Percentiles rank a stretch among this genome's conserved stretches.
phyloP scores from a whole-genome alignment of 2,113 vertebrate species.

The Leptocoma aspasia region DNA sequence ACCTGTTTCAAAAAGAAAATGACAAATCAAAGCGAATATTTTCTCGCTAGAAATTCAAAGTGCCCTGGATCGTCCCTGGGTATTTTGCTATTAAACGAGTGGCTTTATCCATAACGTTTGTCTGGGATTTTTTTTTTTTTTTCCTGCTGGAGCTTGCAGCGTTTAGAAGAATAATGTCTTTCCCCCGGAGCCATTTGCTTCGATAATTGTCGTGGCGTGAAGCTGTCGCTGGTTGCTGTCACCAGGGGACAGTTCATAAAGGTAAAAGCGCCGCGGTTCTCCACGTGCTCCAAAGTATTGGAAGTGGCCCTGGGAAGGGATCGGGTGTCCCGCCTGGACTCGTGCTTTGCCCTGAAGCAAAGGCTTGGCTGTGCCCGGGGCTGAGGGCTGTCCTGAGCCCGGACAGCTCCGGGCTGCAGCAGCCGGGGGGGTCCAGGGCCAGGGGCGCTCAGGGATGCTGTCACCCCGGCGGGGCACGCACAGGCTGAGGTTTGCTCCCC shows the following conservation, averaged over 20 bases:
- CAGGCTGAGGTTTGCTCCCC: not conserved
- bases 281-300: not conserved
- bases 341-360: not conserved
- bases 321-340: accelerated
- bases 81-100: not conserved
- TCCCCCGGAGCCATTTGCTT: not conserved
- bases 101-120: not conserved
- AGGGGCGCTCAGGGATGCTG: not conserved
- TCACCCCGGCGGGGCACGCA: accelerated
- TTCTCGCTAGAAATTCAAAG: not conserved
- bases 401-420: not conserved
- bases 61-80: not conserved
- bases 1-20: not conserved
- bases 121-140: not conserved
- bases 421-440: accelerated
- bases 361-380: accelerated
- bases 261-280: not conserved
- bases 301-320: not conserved
- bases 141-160: not conserved
- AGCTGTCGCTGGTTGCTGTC: not conserved
- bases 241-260: not conserved
- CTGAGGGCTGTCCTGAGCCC: not conserved
- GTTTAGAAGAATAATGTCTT: not conserved
- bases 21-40: not conserved
- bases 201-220: not conserved